These are phyloP conservation scores for Pipistrellus pygmaeus DNA, from an alignment of 2,797 vertebrate genomes.

Conservation along the genomic window DNA sequence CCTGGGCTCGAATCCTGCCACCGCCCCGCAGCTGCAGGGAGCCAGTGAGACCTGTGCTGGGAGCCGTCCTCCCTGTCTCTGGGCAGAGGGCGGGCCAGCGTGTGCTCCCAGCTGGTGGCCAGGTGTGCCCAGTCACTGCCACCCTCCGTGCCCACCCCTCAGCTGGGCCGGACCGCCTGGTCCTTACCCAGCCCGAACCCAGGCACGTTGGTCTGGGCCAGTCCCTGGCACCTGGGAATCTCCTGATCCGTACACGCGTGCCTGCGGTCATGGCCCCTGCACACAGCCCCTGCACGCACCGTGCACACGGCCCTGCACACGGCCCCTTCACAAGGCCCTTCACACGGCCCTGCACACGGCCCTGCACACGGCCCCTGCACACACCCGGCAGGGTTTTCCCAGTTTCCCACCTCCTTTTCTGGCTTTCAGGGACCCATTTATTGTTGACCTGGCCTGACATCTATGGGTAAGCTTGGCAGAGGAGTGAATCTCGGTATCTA, in stretches of 20 bases:
- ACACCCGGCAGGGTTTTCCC: background rate
- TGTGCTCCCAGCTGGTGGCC: background rate
- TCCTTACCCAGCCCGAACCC: background rate
- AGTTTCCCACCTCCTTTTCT: background rate
- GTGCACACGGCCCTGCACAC: too few species aligned
- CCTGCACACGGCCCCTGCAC: too few species aligned
- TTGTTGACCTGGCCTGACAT: background rate
- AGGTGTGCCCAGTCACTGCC: background rate
- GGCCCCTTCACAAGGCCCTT: too few species aligned
- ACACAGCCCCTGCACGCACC: too few species aligned
- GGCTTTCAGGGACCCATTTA: background rate
- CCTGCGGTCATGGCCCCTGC: background rate
- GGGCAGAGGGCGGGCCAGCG: background rate
- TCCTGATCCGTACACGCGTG: background rate
- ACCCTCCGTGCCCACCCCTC: background rate
- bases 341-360: too few species aligned
- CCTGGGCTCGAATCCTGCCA: fast-evolving
- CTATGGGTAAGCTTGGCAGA: too few species aligned
- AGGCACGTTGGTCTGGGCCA: background rate
- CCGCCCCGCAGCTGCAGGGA: background rate
- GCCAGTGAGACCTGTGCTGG: background rate
- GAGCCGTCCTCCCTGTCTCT: background rate
- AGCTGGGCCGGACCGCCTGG: background rate
- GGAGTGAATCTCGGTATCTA: background rate
- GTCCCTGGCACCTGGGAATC: background rate